A percentile compares a stretch with the other conserved stretches of the same genome.
These are phyloP conservation scores for Cheirogaleus major DNA, from an alignment of 2,797 vertebrate species.

Conservation along the genomic window DNA sequence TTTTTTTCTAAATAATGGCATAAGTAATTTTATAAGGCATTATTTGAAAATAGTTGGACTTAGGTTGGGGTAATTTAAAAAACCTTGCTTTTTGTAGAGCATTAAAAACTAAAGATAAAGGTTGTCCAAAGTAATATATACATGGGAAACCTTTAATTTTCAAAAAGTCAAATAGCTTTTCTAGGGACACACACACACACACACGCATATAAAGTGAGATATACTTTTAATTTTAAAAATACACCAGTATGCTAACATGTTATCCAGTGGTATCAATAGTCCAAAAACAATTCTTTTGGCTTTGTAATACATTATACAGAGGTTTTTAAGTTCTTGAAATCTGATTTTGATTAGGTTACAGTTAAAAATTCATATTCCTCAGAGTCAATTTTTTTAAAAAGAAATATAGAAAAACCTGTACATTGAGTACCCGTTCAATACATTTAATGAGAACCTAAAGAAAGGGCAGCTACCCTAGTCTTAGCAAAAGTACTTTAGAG, in stretches of 20 bases:
- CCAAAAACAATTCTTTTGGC: background rate
- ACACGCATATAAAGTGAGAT: background rate
- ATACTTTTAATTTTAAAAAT: background rate
- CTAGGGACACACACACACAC: background rate
- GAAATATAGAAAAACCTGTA: background rate
- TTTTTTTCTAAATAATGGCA: background rate
- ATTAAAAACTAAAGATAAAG: background rate
- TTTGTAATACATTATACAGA: conserved; percentile 29
- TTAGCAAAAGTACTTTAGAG: background rate
- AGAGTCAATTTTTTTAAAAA: background rate
- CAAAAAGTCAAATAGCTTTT: conserved; percentile 1
- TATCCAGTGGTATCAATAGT: background rate
- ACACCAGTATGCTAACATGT: background rate
- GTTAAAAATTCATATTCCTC: background rate
- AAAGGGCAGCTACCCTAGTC: background rate
- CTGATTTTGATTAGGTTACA: conserved; percentile 24
- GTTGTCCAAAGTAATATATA: background rate
- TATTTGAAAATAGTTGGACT: conserved; percentile 17
- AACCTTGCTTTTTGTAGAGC: background rate
- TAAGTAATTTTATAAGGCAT: conserved; percentile 16
- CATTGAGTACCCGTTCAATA: background rate
- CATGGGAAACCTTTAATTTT: background rate
- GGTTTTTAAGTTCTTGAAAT: conserved; percentile 26
- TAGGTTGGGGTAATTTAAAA: background rate
- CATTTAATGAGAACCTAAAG: background rate